Conservation (phyloP, 2,888 invertebrate genomes). For the Petrophora chlorosata region DNA sequence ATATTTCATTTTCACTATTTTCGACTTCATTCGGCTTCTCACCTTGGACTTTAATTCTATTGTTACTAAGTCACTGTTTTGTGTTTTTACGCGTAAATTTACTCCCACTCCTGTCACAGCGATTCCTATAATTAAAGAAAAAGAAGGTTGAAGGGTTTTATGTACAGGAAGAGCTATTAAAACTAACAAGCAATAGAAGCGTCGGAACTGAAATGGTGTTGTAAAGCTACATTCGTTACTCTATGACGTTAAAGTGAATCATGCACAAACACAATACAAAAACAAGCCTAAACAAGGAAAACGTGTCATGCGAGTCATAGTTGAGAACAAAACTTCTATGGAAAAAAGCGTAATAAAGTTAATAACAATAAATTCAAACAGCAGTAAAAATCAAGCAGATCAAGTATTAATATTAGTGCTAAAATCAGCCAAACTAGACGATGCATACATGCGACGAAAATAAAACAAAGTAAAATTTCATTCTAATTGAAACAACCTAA, state of each 20-base stretch:
- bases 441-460: too few species aligned
- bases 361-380: neutral
- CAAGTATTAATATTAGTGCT: too few species aligned
- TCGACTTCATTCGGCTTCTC: slow-evolving; percentile 77
- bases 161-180: slow-evolving; percentile 55
- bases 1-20: slow-evolving; percentile 84
- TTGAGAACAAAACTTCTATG: neutral
- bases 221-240: neutral
- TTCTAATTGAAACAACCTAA: too few species aligned
- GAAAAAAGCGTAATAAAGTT: neutral
- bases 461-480: too few species aligned
- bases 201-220: slow-evolving; percentile 24
- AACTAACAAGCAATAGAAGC: slow-evolving; percentile 30
- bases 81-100: slow-evolving; percentile 37
- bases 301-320: slow-evolving; percentile 8
- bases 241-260: slow-evolving; percentile 32
- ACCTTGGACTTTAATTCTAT: slow-evolving; percentile 42
- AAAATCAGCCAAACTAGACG: too few species aligned
- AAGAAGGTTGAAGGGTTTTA: slow-evolving; percentile 62
- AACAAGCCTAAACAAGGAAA: slow-evolving; percentile 19
- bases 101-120: slow-evolving; percentile 39
- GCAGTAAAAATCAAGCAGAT: neutral
- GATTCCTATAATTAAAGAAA: slow-evolving; percentile 66
- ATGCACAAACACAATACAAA: slow-evolving; percentile 36
- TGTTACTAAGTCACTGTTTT: slow-evolving; percentile 37